Evolutionary conservation across 2,113 vertebrate genomes (phyloP).

Genomic region (Prunella fulvescens): DNA sequence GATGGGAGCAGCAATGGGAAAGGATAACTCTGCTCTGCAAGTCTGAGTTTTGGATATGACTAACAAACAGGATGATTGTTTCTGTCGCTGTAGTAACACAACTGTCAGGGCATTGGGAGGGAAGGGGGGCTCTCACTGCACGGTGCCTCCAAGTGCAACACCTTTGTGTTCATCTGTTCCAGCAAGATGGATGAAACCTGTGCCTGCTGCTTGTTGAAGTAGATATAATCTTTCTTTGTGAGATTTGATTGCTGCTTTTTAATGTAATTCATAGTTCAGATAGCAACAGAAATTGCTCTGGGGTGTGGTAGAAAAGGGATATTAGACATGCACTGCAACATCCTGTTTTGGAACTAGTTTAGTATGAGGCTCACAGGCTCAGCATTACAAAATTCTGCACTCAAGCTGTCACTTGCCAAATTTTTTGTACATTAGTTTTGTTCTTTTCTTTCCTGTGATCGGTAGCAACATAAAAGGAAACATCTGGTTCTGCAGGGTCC

Average conservation of each 20-base stretch:
- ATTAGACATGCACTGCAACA: constrained; percentile 57
- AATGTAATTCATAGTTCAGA: constrained; percentile 19
- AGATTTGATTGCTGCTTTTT: background rate
- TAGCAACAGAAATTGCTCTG: constrained; percentile 32
- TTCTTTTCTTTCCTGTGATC: constrained; percentile 24
- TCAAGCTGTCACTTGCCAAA: constrained; percentile 55
- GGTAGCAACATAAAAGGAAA: constrained; percentile 37
- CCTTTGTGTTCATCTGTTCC: background rate
- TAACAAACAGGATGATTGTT: background rate
- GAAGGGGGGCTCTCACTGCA: background rate
- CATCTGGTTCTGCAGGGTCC: constrained; percentile 23
- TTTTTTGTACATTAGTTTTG: constrained; percentile 40
- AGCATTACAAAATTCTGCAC: constrained; percentile 46
- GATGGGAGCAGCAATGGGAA: background rate
- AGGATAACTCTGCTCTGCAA: background rate
- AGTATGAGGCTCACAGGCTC: constrained; percentile 1
- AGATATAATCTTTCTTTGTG: background rate
- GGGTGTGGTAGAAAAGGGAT: constrained; percentile 60
- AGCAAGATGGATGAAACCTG: background rate
- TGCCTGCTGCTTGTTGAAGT: background rate
- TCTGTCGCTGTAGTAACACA: background rate
- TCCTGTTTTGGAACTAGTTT: constrained; percentile 60
- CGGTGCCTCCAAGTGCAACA: background rate
- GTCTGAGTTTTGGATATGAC: background rate
- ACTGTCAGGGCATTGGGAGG: background rate